Evolutionary conservation across 2,888 invertebrate genomes (phyloP), one percentile per base, ranked within the genome.

Genomic region (Pycnomerus fuliginosus): DNA sequence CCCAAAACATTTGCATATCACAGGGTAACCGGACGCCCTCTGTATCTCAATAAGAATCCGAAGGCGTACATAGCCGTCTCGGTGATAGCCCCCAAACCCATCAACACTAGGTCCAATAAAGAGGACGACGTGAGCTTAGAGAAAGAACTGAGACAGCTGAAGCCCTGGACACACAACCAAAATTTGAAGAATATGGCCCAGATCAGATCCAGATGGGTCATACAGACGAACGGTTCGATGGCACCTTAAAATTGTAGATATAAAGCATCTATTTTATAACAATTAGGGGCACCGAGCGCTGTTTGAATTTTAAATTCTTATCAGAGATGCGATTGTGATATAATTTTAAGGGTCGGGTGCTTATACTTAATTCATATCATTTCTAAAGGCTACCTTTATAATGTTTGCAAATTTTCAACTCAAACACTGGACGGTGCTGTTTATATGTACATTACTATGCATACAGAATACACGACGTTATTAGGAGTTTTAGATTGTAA

Each of bases 21-120:
- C 44, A 61, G 70, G 42, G 72, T 72, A 3, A 73, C 71, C 29
- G 71, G 71, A 41, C 60, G 62, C 37, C 68, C 68, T n/a, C 45
- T 65, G 13, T 61, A 61, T 36, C 46, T 64, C 8, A 65, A 68
- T 47, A 71, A 68, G 52, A 69, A 63, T 44, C 69, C 70, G 4
- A 72, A 69, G 46, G 71, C 72, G 3, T 73, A 73, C 52, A 70
- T 73, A 24, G 72, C 73, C 1, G 71, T 73, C 3, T 72, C 72
- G 8, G 68, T 71, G 15, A 69, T 72, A 50, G 70, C 71, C 4
- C 71, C 71, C 3, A 71, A 70, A 48, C 58, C 64, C 3, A 4
- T 10, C 7, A 10, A 10, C 13, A 50, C 56, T 27, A 34, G 48
- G 1, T 36, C 52, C 14, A 51, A 56, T 14, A 54, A 54, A 8